Conservation (phyloP, 2,113 vertebrate species). For the Lota lota region DNA sequence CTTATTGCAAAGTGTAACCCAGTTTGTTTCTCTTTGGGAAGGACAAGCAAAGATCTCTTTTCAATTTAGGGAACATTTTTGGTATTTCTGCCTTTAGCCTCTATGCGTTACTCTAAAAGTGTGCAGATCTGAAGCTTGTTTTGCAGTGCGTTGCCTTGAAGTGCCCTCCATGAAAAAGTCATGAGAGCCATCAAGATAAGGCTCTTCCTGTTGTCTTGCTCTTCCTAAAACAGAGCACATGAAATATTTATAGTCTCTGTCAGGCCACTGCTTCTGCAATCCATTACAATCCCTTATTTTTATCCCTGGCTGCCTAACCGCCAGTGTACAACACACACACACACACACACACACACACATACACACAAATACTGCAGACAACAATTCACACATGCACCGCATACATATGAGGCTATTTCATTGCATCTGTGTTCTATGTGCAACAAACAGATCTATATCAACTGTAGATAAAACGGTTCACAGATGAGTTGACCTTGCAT, state of each 20-base stretch:
- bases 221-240: slow-evolving; percentile 62
- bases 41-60: too few relatives aligned
- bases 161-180: slow-evolving; percentile 31
- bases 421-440: too few relatives aligned
- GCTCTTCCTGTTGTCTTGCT: slow-evolving; percentile 61
- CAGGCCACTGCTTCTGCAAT: slow-evolving; percentile 58
- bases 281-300: slow-evolving; percentile 56
- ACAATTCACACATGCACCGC: neutral
- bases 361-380: neutral
- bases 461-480: too few relatives aligned
- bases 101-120: too few relatives aligned
- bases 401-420: too few relatives aligned
- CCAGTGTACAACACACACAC: neutral
- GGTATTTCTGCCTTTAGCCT: too few relatives aligned
- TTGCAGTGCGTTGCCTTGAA: slow-evolving; percentile 9
- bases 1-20: too few relatives aligned
- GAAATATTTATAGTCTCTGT: slow-evolving; percentile 74
- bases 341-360: neutral
- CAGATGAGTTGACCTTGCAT: too few relatives aligned
- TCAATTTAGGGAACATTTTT: too few relatives aligned
- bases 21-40: too few relatives aligned
- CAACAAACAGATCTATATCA: too few relatives aligned
- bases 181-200: slow-evolving; percentile 58
- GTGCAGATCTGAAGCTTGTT: neutral
- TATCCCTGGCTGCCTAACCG: slow-evolving; percentile 8